phyloP scores from a whole-genome alignment of 2,797 vertebrate species.

The Anisognathus igniventris region DNA sequence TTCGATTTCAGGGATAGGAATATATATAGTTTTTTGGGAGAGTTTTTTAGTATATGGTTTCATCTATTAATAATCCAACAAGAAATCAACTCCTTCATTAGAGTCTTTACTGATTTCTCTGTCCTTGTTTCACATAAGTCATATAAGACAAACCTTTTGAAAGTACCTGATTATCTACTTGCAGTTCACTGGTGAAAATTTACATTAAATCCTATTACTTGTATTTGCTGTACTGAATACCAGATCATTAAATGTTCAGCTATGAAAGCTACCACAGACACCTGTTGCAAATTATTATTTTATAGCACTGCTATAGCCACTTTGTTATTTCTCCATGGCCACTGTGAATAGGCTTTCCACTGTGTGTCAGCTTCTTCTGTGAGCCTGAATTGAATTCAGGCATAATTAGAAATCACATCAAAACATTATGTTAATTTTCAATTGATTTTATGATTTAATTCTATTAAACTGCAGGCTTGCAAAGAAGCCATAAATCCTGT shows the following conservation, averaged over 20 bases:
- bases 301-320: background rate
- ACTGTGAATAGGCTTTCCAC: conserved; percentile 17
- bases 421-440: conserved; percentile 69
- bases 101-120: background rate
- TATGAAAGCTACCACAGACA: background rate
- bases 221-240: background rate
- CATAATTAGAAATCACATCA: conserved; percentile 65
- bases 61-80: background rate
- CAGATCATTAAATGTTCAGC: background rate
- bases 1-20: background rate
- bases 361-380: background rate
- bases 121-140: background rate
- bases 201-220: background rate
- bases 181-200: background rate
- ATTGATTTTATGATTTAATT: conserved; percentile 70
- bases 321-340: background rate
- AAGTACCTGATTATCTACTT: background rate
- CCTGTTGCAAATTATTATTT: conserved; percentile 10
- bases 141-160: background rate
- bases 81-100: background rate
- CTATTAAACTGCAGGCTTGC: conserved; percentile 56
- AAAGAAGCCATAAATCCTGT: conserved; percentile 59
- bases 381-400: conserved; percentile 32
- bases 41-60: background rate
- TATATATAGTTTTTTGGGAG: background rate